phyloP scores from a whole-genome alignment of 2,797 vertebrate genomes.

The Pangasius krempfi region DNA sequence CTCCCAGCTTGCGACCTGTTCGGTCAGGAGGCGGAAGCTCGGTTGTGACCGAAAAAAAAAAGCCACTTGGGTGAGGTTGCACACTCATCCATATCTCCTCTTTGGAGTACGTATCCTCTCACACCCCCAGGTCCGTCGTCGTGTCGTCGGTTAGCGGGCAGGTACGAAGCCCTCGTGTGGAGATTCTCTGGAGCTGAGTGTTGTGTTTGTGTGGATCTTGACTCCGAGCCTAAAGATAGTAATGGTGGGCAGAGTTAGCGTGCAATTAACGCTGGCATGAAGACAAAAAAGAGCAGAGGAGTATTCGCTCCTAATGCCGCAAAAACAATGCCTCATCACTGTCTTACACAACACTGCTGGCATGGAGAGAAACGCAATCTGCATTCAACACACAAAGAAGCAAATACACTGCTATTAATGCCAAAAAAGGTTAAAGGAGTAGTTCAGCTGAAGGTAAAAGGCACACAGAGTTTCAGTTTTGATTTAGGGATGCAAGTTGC shows the following conservation, averaged over 20 bases:
- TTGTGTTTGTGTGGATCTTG: slow-evolving; percentile 30
- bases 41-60: background rate
- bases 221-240: slow-evolving; percentile 38
- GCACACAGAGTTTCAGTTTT: background rate
- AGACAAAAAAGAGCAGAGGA: slow-evolving; percentile 53
- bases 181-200: background rate
- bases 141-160: background rate
- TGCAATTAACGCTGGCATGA: slow-evolving; percentile 60
- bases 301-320: slow-evolving; percentile 8
- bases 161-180: background rate
- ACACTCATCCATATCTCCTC: background rate
- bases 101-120: background rate
- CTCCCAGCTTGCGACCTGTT: background rate
- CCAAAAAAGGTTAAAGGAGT: background rate
- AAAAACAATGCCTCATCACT: slow-evolving; percentile 23
- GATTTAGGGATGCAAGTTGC: background rate
- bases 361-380: background rate
- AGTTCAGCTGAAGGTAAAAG: background rate
- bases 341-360: background rate
- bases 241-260: slow-evolving; percentile 44
- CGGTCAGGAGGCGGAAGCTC: background rate
- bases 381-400: background rate
- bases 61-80: background rate
- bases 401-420: slow-evolving; percentile 4
- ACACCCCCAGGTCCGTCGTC: background rate